These are phyloP conservation scores for Myrmophylax atrothorax DNA, from an alignment of 2,113 vertebrate species.

Conservation along the genomic window DNA sequence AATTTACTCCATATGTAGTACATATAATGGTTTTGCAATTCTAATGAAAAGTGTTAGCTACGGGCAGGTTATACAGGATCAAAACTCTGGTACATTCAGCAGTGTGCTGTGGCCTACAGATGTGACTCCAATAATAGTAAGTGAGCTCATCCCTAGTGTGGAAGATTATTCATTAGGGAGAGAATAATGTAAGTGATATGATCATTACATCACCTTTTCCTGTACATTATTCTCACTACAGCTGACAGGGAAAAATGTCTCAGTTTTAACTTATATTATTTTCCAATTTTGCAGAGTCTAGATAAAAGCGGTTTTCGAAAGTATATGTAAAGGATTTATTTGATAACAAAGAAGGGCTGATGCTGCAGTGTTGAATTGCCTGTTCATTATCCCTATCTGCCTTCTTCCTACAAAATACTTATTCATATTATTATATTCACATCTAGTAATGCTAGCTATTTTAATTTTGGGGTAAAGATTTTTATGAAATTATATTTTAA, in stretches of 20 bases:
- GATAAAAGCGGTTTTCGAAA: neutral
- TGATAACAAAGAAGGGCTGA: neutral
- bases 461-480: neutral
- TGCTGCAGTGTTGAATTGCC: neutral
- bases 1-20: conserved; percentile 45
- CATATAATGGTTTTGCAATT: conserved; percentile 18
- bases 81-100: conserved; percentile 56
- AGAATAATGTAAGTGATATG: conserved; percentile 91
- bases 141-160: conserved; percentile 89
- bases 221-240: conserved; percentile 83
- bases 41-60: conserved; percentile 21
- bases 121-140: conserved; percentile 84
- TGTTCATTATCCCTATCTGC: neutral
- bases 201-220: conserved; percentile 93
- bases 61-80: conserved; percentile 52
- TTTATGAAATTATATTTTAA: neutral
- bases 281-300: conserved; percentile 19
- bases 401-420: neutral
- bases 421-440: neutral
- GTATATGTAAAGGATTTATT: neutral
- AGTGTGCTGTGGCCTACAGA: conserved; percentile 80
- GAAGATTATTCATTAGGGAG: conserved; percentile 87
- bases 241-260: conserved; percentile 75
- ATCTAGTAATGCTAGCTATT: neutral
- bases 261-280: conserved; percentile 12